A percentile compares a stretch with the other conserved stretches of the same genome.
Conservation (phyloP, 2,888 invertebrate genomes). For the Hipparchia sbordonii region DNA sequence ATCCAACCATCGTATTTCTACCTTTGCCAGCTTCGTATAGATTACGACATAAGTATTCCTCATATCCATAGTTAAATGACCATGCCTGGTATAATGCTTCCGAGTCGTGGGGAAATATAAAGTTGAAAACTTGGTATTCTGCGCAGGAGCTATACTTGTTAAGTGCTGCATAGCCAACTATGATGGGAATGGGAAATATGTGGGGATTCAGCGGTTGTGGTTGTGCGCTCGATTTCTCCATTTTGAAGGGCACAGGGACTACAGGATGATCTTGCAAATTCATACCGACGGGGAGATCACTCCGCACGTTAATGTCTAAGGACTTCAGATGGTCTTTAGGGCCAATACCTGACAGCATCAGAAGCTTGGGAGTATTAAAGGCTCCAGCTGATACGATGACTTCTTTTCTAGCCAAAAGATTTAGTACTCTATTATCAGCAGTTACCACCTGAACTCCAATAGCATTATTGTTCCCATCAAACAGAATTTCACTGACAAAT, state of each 20-base stretch:
- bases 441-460: conserved; percentile 43
- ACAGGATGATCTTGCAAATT: conserved; percentile 53
- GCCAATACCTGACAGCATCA: conserved; percentile 50
- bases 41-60: conserved; percentile 45
- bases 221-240: conserved; percentile 63
- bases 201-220: conserved; percentile 42
- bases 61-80: conserved; percentile 76
- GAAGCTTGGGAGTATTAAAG: conserved; percentile 51
- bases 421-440: conserved; percentile 32
- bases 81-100: conserved; percentile 32
- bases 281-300: conserved; percentile 54
- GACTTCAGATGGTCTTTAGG: conserved; percentile 68
- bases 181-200: conserved; percentile 40
- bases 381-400: conserved; percentile 65
- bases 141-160: conserved; percentile 45
- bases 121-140: conserved; percentile 47
- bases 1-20: conserved; percentile 42
- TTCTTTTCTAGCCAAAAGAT: conserved; percentile 44
- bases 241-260: conserved; percentile 40
- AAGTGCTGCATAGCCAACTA: conserved; percentile 45
- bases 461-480: conserved; percentile 45
- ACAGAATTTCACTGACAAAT: conserved; percentile 45
- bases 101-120: conserved; percentile 33
- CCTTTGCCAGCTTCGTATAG: conserved; percentile 45
- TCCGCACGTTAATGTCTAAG: conserved; percentile 47